Evolutionary conservation across 1,140 invertebrate species (phyloP), one percentile per base, ranked within the genome.

Genomic region (Lucilia cuprina): DNA sequence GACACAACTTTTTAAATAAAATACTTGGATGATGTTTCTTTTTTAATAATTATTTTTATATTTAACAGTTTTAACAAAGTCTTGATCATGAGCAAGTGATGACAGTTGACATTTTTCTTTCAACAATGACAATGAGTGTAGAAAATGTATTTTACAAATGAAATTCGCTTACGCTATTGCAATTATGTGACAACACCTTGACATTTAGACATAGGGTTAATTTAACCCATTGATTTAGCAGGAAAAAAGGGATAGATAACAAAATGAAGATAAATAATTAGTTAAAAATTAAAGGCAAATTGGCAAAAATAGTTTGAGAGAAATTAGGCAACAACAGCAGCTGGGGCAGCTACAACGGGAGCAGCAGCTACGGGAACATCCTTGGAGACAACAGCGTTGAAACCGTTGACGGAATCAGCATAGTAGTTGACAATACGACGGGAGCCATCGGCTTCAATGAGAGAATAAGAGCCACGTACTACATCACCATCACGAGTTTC

Each of bases 331-430:
- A 90, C 88, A 65, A 89, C 84, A 25, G 88, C 87, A 35, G 89
- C 88, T 70, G 88, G 87, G 0, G 87, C 87, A 21, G 82, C 70
- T 30, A 82, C 80, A 50, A 83, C 84, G 25, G 83, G 82, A 9
- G 87, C 89, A 41, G 88, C 88, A 80, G 90, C 87, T 17, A 91
- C 88, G 7, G 92, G 92, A 41, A 92, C 91, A 87, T 93, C 92
- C 86, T 93, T 93, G 87, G 93, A 92, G 12, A 93, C 93, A 41
- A 93, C 91, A 35, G 93, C 93, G 87, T 93, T 93, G 91, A 93
- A 93, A 86, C 92, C 93, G 86, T 93, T 93, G 84, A 93, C 88
- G 60, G 87, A 84, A 84, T 93, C 92, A 70, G 93, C 93, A 82
- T 91, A 91, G 90, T 94, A 94, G 84, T 92, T 92, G 80, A 93